Conservation (phyloP, 1,140 invertebrate genomes). For the Periplaneta americana region DNA sequence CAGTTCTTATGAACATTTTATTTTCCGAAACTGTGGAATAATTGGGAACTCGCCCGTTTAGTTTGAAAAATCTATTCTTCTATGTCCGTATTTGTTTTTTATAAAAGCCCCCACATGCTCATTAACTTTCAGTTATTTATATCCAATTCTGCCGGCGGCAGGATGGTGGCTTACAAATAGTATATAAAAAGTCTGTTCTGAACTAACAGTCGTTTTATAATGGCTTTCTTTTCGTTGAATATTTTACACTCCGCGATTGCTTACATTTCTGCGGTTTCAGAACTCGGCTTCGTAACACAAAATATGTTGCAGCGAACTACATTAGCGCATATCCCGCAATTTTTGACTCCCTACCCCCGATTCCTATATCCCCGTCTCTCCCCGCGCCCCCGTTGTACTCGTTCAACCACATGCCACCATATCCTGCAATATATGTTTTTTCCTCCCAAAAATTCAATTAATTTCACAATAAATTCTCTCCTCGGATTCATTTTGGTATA, state of each 20-base stretch:
- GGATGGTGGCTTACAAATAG: background rate
- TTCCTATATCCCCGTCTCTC: too few relatives aligned
- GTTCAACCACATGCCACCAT: background rate
- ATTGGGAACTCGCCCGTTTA: background rate
- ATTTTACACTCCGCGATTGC: too few relatives aligned
- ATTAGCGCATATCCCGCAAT: background rate
- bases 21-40: background rate
- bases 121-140: background rate
- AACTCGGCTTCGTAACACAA: too few relatives aligned
- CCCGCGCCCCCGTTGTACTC: background rate
- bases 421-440: background rate
- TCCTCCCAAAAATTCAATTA: conserved; percentile 9
- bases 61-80: background rate
- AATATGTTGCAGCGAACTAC: background rate
- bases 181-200: background rate
- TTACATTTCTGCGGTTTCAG: too few relatives aligned
- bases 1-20: background rate
- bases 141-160: background rate
- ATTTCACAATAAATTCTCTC: conserved; percentile 10
- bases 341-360: background rate
- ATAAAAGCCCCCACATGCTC: background rate
- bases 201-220: background rate
- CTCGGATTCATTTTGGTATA: background rate
- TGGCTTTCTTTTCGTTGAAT: background rate
- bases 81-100: background rate